Conservation (phyloP, 2,797 vertebrate genomes). For the Brachymystax lenok region DNA sequence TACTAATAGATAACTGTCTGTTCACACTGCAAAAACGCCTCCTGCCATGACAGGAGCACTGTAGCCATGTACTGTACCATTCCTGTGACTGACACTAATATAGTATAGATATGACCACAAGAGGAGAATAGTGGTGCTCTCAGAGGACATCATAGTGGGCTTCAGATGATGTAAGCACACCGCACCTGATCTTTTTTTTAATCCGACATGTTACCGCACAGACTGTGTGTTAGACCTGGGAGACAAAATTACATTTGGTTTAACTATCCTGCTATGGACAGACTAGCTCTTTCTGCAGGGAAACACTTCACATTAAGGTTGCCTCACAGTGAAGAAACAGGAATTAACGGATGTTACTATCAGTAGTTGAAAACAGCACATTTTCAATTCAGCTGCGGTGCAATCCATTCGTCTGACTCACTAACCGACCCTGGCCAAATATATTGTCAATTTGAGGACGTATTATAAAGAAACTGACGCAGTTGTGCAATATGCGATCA, state of each 20-base stretch:
- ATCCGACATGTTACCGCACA: neutral
- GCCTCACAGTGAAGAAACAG: constrained; percentile 49
- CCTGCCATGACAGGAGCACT: neutral
- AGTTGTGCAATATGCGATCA: constrained; percentile 44
- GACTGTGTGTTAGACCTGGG: constrained; percentile 35
- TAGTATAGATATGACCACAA: neutral
- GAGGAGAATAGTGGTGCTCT: neutral
- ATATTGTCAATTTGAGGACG: constrained; percentile 55
- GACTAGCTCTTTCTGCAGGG: constrained; percentile 48
- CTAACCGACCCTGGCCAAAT: constrained; percentile 47
- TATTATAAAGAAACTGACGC: constrained; percentile 48
- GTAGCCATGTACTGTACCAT: neutral
- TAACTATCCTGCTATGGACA: neutral
- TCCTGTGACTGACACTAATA: neutral
- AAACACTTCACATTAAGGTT: constrained; percentile 46
- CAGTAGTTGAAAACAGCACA: constrained; percentile 46
- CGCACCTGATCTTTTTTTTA: neutral
- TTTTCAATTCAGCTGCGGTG: constrained; percentile 49
- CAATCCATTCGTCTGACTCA: constrained; percentile 26
- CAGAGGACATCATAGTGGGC: neutral
- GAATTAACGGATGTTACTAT: constrained; percentile 61
- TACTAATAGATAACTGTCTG: no score
- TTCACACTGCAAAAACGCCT: neutral
- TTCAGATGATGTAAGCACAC: neutral
- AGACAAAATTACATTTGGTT: constrained; percentile 41